Evolutionary conservation across 2,797 vertebrate genomes (phyloP).

Genomic region (Thaleichthys pacificus): DNA sequence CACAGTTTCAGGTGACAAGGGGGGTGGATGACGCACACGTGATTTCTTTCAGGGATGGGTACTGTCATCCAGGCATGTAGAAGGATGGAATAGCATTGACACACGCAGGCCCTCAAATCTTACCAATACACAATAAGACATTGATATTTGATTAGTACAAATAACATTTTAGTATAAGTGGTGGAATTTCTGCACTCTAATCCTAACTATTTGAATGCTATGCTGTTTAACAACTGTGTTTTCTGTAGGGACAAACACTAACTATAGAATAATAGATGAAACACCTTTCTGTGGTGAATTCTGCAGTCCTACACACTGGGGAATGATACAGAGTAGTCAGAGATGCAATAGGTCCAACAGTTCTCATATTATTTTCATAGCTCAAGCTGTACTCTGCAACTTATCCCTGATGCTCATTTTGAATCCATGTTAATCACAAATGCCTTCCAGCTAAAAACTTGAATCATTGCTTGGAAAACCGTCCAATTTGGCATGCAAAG

Average conservation of each 20-base stretch:
- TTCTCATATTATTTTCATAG: no score
- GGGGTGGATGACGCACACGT: not conserved
- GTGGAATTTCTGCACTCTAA: no score
- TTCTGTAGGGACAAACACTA: no score
- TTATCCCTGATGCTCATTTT: not conserved
- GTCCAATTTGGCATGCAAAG: constrained; percentile 20
- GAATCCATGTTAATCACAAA: not conserved
- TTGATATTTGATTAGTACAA: not conserved
- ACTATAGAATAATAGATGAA: no score
- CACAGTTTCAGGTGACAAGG: constrained; percentile 4
- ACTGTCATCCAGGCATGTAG: not conserved
- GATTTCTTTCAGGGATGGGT: not conserved
- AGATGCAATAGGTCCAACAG: no score
- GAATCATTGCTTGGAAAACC: constrained; percentile 16
- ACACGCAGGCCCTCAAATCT: not conserved
- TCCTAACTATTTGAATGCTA: no score
- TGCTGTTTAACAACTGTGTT: no score
- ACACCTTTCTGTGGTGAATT: no score
- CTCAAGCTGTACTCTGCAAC: no score
- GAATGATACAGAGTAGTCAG: no score
- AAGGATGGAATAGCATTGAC: not conserved
- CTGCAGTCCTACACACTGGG: no score
- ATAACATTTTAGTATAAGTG: not conserved
- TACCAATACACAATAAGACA: not conserved
- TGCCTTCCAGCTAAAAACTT: constrained; percentile 1